Evolutionary conservation across 2,888 invertebrate genomes (phyloP).

Genomic region (Iphiclides podalirius): DNA sequence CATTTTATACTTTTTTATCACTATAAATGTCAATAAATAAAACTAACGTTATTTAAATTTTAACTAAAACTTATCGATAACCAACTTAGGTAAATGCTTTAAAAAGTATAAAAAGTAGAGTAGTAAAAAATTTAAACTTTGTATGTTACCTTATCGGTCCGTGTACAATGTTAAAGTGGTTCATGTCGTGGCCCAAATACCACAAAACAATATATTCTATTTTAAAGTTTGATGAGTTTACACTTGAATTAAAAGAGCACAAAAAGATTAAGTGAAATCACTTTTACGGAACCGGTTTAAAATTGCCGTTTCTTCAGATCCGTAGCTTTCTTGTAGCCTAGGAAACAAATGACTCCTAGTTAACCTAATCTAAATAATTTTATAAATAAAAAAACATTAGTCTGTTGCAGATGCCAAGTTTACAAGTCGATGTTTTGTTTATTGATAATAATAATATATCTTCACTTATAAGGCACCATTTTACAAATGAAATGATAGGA

Average conservation of each 20-base stretch:
- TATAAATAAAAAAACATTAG: background rate
- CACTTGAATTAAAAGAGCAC: background rate
- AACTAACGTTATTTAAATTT: too few relatives aligned
- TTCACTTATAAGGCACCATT: too few relatives aligned
- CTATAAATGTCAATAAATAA: too few relatives aligned
- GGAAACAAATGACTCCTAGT: slow-evolving; percentile 4
- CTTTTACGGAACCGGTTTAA: background rate
- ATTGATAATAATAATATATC: background rate
- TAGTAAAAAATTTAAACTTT: too few relatives aligned
- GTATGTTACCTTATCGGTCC: too few relatives aligned
- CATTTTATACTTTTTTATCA: too few relatives aligned
- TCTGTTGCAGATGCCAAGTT: too few relatives aligned
- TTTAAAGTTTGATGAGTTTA: background rate
- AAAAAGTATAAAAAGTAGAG: too few relatives aligned
- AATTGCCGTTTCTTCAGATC: background rate
- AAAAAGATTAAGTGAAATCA: background rate
- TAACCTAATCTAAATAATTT: slow-evolving; percentile 16
- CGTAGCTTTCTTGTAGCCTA: background rate
- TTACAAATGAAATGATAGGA: too few relatives aligned
- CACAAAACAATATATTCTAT: slow-evolving; percentile 11
- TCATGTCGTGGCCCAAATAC: slow-evolving; percentile 4
- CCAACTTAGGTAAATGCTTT: too few relatives aligned
- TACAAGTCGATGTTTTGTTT: background rate
- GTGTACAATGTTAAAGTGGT: slow-evolving; percentile 1
- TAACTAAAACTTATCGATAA: too few relatives aligned